Conservation (phyloP, 2,113 vertebrate species). For the Bostrychus sinensis region DNA sequence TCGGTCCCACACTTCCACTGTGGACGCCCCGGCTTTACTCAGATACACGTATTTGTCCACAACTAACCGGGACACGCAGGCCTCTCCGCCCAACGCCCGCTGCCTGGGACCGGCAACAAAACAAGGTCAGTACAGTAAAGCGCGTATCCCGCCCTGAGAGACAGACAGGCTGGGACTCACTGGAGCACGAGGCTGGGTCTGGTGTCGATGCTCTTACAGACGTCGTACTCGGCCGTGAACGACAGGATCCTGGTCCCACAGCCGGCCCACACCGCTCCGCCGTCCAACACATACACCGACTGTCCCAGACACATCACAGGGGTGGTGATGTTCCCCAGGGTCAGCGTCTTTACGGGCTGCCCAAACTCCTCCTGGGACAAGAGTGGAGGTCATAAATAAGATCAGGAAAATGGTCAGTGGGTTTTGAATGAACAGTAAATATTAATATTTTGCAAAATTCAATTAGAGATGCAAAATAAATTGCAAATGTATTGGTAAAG, state of each 20-base stretch:
- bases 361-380: slow-evolving; percentile 63
- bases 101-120: slow-evolving; percentile 53
- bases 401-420: neutral
- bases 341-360: slow-evolving; percentile 82
- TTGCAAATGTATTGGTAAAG: too few species aligned
- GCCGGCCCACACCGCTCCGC: slow-evolving; percentile 85
- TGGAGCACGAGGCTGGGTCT: slow-evolving; percentile 77
- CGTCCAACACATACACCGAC: slow-evolving; percentile 81
- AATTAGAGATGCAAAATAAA: too few species aligned
- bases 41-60: slow-evolving; percentile 90
- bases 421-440: neutral
- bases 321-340: slow-evolving; percentile 84
- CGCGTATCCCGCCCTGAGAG: neutral
- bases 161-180: slow-evolving; percentile 75
- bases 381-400: neutral
- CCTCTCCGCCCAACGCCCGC: slow-evolving; percentile 77
- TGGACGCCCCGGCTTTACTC: slow-evolving; percentile 87
- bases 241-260: slow-evolving; percentile 89
- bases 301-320: slow-evolving; percentile 87
- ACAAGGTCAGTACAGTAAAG: neutral
- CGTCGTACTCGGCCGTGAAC: slow-evolving; percentile 83
- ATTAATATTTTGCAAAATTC: too few species aligned
- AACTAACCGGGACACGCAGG: slow-evolving; percentile 87
- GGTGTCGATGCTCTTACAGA: slow-evolving; percentile 89
- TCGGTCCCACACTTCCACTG: slow-evolving; percentile 95